Base-by-base conservation (phyloP, 1,140 invertebrate species). In the Drosophila kurseongensis region DNA sequence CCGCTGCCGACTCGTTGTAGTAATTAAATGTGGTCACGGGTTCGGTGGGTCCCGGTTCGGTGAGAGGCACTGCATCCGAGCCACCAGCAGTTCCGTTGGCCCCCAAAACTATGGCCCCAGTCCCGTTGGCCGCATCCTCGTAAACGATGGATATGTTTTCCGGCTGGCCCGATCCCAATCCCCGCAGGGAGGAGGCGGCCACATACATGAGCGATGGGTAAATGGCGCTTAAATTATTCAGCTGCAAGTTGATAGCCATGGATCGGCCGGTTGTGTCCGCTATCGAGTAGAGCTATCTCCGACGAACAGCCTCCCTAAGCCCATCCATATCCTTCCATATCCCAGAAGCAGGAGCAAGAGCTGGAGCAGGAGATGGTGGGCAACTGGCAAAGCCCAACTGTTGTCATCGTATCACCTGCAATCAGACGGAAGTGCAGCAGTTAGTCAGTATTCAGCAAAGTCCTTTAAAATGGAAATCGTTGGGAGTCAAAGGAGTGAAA, bases 1-100 rank as follows among this genome's bases (percentile, higher is more conserved):
- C 82, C n/a, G 86, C 79, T 9, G 81, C 81, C n/a, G 86, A 90
- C 79, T 89, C 84, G 56, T 89, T 89, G 69, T 89, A 89, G 63
- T 90, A 84, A 56, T 74, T 90, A 41, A 82, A 80, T 41, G 60
- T 62, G 29, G 76, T 82, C 58, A 66, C 44, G 13, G 76, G 27
- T 5, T 78, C 35, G 14, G 42, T 66, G 44, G 65, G 52, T 27
- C 50, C 51, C n/a, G 67, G 52, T 6, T 71, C 67, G 38, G 67
- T 71, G 9, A 69, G 44, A 14, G 65, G 35, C 42, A 71, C 40
- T 42, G 47, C 61, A 36, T 62, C 40, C 56, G 9, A 16, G 44
- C 47, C n/a, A 38, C 47, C 63, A 59, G 44, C 36, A 27, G 68
- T 78, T 38, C 42, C 74, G 52, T 71, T 77, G 47, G 52, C 40